These are phyloP conservation scores for Selenia dentaria DNA, from an alignment of 2,888 invertebrate genomes.

Conservation along the genomic window DNA sequence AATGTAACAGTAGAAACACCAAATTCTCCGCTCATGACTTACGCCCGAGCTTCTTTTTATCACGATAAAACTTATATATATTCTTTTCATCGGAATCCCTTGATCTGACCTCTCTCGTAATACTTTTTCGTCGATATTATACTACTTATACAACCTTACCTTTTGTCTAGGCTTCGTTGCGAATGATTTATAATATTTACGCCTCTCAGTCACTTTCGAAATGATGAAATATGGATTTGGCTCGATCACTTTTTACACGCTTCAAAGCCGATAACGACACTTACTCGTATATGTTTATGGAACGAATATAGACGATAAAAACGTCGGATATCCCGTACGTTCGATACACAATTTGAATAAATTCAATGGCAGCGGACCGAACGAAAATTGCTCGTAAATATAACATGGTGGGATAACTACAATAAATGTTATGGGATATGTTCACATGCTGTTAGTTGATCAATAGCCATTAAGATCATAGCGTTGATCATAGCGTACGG, in stretches of 20 bases:
- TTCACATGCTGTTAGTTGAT: not conserved
- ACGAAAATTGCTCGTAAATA: slow-evolving; percentile 6
- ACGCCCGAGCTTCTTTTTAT: slow-evolving; percentile 41
- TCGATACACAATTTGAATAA: slow-evolving; percentile 19
- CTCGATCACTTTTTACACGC: slow-evolving; percentile 22
- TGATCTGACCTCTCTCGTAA: slow-evolving; percentile 50
- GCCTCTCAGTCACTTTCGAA: slow-evolving; percentile 29
- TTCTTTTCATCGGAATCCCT: slow-evolving; percentile 58
- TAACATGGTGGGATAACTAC: not conserved
- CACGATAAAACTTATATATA: slow-evolving; percentile 61
- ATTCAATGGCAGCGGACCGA: slow-evolving; percentile 4
- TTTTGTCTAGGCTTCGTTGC: slow-evolving; percentile 42
- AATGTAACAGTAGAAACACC: too few species aligned
- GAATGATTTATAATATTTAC: slow-evolving; percentile 40
- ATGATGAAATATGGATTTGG: slow-evolving; percentile 34
- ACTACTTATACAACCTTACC: slow-evolving; percentile 35
- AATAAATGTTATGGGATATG: slow-evolving; percentile 6
- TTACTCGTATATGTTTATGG: slow-evolving; percentile 12
- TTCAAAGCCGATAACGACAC: slow-evolving; percentile 14
- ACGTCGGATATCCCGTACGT: slow-evolving; percentile 10
- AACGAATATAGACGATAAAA: slow-evolving; percentile 20
- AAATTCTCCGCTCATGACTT: slow-evolving; percentile 18
- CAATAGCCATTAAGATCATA: too few species aligned
- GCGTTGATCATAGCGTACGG: too few species aligned
- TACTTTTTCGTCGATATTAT: slow-evolving; percentile 35